Evolutionary conservation across 2,113 vertebrate genomes (phyloP).

Genomic region (Pterophyllum scalare): DNA sequence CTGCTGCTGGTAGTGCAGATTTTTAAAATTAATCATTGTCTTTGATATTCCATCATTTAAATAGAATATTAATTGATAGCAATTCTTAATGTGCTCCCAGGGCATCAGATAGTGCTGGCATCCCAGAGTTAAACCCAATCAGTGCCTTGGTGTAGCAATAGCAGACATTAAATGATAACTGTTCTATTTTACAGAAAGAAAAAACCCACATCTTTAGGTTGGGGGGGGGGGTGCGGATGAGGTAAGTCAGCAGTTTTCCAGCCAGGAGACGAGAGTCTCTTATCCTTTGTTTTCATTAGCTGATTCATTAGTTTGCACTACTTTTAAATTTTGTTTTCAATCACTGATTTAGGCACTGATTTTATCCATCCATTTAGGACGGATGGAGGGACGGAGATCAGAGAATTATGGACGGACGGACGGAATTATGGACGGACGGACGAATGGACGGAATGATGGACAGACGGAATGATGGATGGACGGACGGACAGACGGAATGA

Average conservation of each 20-base stretch:
- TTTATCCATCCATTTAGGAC: too few species aligned
- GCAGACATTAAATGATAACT: neutral
- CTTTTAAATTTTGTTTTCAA: neutral
- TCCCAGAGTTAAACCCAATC: neutral
- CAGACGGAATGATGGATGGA: too few species aligned
- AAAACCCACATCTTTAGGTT: neutral
- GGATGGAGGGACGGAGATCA: too few species aligned
- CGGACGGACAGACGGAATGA: too few species aligned
- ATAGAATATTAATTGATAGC: neutral
- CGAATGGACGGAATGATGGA: too few species aligned
- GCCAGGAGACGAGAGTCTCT: neutral
- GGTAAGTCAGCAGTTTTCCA: neutral
- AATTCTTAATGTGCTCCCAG: neutral
- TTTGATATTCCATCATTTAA: neutral
- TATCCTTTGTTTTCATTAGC: neutral
- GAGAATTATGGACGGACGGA: too few species aligned
- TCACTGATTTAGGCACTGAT: neutral
- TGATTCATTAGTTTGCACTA: fast-evolving
- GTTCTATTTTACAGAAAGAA: neutral
- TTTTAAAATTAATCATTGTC: neutral
- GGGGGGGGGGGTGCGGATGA: neutral
- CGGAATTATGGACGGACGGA: too few species aligned
- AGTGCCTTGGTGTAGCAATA: neutral
- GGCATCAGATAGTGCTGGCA: neutral
- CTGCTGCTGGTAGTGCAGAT: neutral